Evolutionary conservation across 2,888 invertebrate species (phyloP), one percentile per base, ranked within the genome.

Genomic region (Lypha dubia): DNA sequence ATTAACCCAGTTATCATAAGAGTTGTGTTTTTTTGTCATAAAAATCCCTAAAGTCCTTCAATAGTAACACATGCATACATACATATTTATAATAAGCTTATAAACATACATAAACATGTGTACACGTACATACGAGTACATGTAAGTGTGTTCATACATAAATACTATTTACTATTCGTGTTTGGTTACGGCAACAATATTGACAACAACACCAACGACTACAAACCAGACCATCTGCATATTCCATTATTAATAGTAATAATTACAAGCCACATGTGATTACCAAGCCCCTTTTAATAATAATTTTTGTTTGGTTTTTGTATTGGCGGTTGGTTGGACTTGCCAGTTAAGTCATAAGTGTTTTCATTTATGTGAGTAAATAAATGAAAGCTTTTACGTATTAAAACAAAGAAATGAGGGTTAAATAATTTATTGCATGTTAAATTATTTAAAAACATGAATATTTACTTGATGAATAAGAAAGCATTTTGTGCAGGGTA

Each of bases 181-280:
- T 53, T 65, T 22, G 32, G 28, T 46, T 65, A 56, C 6, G 11
- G 51, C 51, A 51, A 63, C 8, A 13, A 7, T 20, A 44, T 28
- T 15, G 8, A 44, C 38, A 51, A 62, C 24, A 24, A 13, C 20
- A 46, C 15, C 22, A 5, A 9, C n/a, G 20, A 28, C 22, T 8
- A 32, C 8, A n/a, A n/a, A n/a, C n/a, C n/a, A n/a, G n/a, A 56
- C 32, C 73, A 79, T 58, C 58, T 73, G 79, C 49, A 73, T 73
- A 67, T 60, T 73, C 28, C 68, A 73, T 63, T 51, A 79, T 53
- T 79, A 77, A 62, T 35, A n/a, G 62, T 68, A 56, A 74, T 83
- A 79, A 83, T 79, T 68, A 68, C 53, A 83, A 73, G 63, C 77
- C 83, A 56, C 83, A 83, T 73, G 79, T 79, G 77, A 83, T 83